phyloP scores from a whole-genome alignment of 2,888 invertebrate species.

The Arctia plantaginis region DNA sequence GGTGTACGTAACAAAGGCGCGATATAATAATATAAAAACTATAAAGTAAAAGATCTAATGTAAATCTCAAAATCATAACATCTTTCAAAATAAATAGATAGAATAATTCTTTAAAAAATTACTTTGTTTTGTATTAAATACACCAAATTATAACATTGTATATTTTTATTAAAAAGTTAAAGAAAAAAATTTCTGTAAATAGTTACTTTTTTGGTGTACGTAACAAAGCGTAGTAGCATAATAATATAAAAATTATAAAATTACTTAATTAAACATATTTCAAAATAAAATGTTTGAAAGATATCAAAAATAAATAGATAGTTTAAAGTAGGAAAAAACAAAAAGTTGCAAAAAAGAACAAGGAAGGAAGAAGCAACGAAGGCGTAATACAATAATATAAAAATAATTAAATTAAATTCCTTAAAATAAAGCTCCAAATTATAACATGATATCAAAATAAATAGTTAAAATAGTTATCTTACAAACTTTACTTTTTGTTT shows the following conservation, averaged over 20 bases:
- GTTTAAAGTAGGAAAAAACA: too few relatives aligned
- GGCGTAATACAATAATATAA: background rate
- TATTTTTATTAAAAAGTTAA: background rate
- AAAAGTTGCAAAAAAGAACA: too few relatives aligned
- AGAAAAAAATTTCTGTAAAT: background rate
- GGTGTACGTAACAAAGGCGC: background rate
- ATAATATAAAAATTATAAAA: background rate
- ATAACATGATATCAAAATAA: conserved; percentile 5
- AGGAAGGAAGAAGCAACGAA: too few relatives aligned
- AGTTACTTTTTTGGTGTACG: background rate
- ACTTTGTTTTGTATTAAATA: background rate
- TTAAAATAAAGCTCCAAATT: background rate
- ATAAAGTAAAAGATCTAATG: background rate
- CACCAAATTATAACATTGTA: background rate
- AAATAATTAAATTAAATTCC: background rate
- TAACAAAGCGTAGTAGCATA: background rate
- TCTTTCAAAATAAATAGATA: background rate
- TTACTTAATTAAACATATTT: background rate
- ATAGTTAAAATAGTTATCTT: background rate
- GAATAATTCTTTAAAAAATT: background rate
- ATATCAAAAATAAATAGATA: background rate
- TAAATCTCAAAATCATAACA: background rate
- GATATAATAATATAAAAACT: background rate
- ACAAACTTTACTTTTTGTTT: conserved; percentile 2
- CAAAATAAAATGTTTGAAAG: background rate